phyloP scores from a whole-genome alignment of 2,113 vertebrate genomes.

The Manacus vitellinus region DNA sequence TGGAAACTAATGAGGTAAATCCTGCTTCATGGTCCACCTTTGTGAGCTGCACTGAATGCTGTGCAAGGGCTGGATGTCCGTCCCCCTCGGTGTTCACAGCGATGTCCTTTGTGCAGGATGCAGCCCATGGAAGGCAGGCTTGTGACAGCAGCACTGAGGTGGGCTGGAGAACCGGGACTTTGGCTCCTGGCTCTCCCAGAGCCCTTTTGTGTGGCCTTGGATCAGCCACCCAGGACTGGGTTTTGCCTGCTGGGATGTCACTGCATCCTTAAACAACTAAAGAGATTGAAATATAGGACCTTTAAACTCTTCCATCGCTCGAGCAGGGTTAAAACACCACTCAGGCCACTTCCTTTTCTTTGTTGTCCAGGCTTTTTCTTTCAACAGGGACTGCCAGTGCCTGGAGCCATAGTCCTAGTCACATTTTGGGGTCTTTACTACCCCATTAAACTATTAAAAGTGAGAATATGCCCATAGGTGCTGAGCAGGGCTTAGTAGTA shows the following conservation, averaged over 20 bases:
- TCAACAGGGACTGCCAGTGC: not conserved
- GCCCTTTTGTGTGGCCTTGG: not conserved
- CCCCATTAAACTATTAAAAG: not conserved
- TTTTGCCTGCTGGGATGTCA: not conserved
- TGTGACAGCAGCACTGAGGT: too few relatives aligned
- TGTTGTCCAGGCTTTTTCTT: not conserved
- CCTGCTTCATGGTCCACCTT: not conserved
- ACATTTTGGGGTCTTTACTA: not conserved
- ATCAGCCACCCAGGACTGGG: not conserved
- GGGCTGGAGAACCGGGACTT: not conserved
- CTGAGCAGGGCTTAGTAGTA: not conserved
- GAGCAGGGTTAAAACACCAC: not conserved
- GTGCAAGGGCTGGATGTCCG: not conserved
- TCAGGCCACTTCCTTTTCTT: not conserved
- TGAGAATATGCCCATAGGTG: too few relatives aligned
- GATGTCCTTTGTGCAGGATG: fast-evolving
- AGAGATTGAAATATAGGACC: not conserved
- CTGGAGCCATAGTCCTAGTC: not conserved
- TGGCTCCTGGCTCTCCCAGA: fast-evolving
- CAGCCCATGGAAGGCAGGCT: not conserved
- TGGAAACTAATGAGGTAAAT: not conserved
- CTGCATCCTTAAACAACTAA: not conserved
- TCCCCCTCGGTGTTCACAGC: not conserved
- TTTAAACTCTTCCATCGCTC: fast-evolving
- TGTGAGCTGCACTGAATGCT: not conserved